These are phyloP conservation scores for Tetragnatha montana DNA, from an alignment of 2,888 invertebrate genomes.

Conservation along the genomic window DNA sequence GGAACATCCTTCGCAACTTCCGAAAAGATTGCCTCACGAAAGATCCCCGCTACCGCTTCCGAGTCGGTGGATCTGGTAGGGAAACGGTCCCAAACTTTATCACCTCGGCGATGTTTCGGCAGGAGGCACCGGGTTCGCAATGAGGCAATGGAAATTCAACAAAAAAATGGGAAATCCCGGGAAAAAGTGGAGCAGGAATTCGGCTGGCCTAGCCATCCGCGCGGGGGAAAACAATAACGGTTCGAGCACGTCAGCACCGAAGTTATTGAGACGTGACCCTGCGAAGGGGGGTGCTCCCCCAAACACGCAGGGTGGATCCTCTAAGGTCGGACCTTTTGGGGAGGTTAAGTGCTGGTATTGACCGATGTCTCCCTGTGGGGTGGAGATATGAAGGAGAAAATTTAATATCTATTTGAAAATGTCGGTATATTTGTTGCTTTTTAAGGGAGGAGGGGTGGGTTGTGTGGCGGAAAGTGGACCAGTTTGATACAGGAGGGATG, in stretches of 20 bases:
- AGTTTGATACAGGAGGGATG: no score
- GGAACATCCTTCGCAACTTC: no score
- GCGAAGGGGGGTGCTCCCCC: conserved; percentile 42
- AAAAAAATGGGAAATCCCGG: conserved; percentile 35
- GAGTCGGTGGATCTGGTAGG: neutral
- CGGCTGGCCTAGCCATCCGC: conserved; percentile 44
- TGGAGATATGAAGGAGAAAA: no score
- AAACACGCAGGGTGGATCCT: conserved; percentile 12
- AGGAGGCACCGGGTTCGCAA: conserved; percentile 33
- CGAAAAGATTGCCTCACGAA: no score
- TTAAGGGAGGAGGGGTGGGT: no score
- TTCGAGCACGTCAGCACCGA: conserved; percentile 59
- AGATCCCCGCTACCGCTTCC: neutral
- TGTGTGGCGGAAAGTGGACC: no score
- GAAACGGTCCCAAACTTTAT: conserved; percentile 53
- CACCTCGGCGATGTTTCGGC: conserved; percentile 27
- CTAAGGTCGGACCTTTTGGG: conserved; percentile 32
- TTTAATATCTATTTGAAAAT: no score
- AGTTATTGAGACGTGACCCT: conserved; percentile 56
- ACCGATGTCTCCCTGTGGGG: neutral
- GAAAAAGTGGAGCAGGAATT: conserved; percentile 21
- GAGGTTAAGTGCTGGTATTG: neutral
- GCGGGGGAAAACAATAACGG: conserved; percentile 68
- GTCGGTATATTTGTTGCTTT: no score
- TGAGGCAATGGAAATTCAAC: conserved; percentile 65